Evolutionary conservation across 2,888 invertebrate genomes (phyloP).

Genomic region (Clanis bilineata): DNA sequence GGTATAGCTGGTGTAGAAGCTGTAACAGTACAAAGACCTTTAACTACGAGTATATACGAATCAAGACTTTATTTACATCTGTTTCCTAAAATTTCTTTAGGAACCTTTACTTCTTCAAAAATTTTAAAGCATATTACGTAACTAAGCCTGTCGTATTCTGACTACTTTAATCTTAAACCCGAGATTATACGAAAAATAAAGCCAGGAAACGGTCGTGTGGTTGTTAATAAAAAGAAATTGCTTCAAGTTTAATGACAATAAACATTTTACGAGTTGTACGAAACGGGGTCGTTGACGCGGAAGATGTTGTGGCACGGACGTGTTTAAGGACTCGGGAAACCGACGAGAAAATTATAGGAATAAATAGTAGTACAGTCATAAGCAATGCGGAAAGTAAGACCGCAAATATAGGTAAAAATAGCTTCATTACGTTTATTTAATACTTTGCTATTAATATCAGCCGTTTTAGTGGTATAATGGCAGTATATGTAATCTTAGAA

Average conservation of each 20-base stretch:
- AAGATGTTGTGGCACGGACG: slow-evolving; percentile 19
- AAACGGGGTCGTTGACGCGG: slow-evolving; percentile 48
- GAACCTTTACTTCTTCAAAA: too few relatives aligned
- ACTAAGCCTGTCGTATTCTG: not conserved
- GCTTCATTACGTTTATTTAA: not conserved
- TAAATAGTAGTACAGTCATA: not conserved
- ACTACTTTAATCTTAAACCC: not conserved
- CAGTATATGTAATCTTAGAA: too few relatives aligned
- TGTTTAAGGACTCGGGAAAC: slow-evolving; percentile 12
- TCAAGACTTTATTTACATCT: too few relatives aligned
- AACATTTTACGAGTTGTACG: slow-evolving; percentile 56
- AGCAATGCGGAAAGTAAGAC: not conserved
- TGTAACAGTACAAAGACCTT: too few relatives aligned
- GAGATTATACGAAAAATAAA: slow-evolving; percentile 39
- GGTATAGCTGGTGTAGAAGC: too few relatives aligned
- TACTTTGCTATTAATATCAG: too few relatives aligned
- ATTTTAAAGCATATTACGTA: too few relatives aligned
- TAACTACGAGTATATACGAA: too few relatives aligned
- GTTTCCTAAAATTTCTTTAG: too few relatives aligned
- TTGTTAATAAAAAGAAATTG: slow-evolving; percentile 58
- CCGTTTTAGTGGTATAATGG: too few relatives aligned
- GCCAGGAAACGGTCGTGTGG: slow-evolving; percentile 47
- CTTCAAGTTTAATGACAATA: slow-evolving; percentile 56
- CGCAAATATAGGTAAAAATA: not conserved
- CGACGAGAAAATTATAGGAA: slow-evolving; percentile 15